These are phyloP conservation scores for Microcebus griseorufus DNA, from an alignment of 2,113 vertebrate genomes.

Conservation along the genomic window DNA sequence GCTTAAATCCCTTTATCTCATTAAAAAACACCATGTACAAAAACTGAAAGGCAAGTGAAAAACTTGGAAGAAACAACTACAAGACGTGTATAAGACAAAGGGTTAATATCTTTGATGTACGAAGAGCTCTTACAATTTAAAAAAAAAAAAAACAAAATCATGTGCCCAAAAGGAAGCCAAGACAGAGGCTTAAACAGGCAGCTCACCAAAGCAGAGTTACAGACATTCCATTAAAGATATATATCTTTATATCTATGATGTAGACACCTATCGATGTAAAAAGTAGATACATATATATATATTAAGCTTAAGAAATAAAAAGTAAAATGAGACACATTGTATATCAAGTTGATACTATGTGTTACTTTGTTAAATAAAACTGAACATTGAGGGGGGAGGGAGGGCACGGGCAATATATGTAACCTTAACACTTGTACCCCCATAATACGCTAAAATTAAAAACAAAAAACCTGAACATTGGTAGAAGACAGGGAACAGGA, in stretches of 20 bases:
- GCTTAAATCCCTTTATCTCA: constrained; percentile 49
- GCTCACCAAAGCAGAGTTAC: not conserved
- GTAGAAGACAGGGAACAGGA: not conserved
- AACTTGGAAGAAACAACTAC: constrained; percentile 28
- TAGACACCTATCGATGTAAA: not conserved
- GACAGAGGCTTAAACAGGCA: not conserved
- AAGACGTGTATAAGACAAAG: not conserved
- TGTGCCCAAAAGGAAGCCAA: not conserved
- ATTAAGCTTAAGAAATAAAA: not conserved
- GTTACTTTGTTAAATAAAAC: not conserved
- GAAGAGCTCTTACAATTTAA: not conserved
- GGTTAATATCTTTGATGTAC: constrained; percentile 6
- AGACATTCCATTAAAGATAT: not conserved
- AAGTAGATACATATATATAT: not conserved
- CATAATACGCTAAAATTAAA: too few relatives aligned
- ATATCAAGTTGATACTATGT: not conserved
- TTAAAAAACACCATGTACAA: constrained; percentile 30
- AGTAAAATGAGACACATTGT: not conserved
- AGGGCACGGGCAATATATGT: too few relatives aligned
- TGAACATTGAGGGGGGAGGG: not conserved
- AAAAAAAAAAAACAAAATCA: not conserved
- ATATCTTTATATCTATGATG: not conserved
- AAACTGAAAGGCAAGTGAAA: constrained; percentile 51
- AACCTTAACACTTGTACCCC: too few relatives aligned
- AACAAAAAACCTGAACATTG: not conserved